Base-by-base conservation (phyloP, 2,797 vertebrate species). In the Pantherophis alleghaniensis region DNA sequence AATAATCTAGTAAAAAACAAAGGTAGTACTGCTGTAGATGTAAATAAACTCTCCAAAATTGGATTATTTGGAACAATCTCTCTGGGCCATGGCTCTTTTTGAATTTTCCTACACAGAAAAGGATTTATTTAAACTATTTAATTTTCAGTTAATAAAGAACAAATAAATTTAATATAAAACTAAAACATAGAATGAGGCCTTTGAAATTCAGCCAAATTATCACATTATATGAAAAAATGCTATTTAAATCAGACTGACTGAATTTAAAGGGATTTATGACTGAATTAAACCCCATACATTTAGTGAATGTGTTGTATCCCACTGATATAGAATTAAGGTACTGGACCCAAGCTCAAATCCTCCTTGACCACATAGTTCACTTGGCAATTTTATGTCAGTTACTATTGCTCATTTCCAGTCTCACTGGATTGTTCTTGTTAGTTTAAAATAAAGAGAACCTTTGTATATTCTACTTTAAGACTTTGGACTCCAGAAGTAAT, bases 1-100 rank as follows among this genome's bases (percentile, higher is more conserved):
- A 96, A 96, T 97, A 97, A 88, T 95, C 94, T 92, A 51, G 89
- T 94, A 89, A 95, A 96, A 95, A 96, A 94, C 96, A 97, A 96
- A 95, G 86, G 28, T 90, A 95, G 91, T 91, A 90, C 61, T 95
- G n/a, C 37, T 95, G 93, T 79, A 92, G 94, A 95, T 94, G 91
- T 94, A 96, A 96, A 95, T 37, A 95, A 95, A 89, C 96, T 96
- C 96, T 92, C 94, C 93, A 93, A 88, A 57, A 94, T 51, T 92
- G 69, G 89, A 86, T 91, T 87, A 92, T 90, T 86, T 32, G 26
- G 91, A 88, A 94, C 74, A 95, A 94, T 7, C 91, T 24, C 88
- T 66, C 87, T 22, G 20, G 4, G 94, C 69, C 86, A 91, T 94
- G 92, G 92, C 92, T 95, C 57, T 95, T 95, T 93, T 91, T 93